Evolutionary conservation across 2,797 vertebrate species (phyloP).

Genomic region (Halcyon chelicuti): DNA sequence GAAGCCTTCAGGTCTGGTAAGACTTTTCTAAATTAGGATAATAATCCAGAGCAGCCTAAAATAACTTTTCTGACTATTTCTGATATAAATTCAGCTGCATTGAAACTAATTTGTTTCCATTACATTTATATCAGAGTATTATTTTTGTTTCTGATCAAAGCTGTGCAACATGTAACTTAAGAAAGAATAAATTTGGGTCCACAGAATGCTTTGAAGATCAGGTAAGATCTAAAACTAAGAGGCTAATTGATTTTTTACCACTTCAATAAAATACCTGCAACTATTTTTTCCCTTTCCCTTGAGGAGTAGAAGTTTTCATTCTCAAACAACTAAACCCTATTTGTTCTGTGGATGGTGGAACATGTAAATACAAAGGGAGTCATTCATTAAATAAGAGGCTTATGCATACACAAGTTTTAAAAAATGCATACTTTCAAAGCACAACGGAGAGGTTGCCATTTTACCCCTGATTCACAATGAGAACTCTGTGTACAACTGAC

Average conservation of each 20-base stretch:
- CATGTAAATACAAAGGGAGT: slow-evolving; percentile 83
- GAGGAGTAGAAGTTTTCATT: slow-evolving; percentile 82
- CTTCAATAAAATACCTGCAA: slow-evolving; percentile 66
- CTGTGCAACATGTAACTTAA: background rate
- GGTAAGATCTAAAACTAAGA: slow-evolving; percentile 23
- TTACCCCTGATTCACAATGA: slow-evolving; percentile 79
- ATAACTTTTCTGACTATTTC: background rate
- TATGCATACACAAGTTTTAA: slow-evolving; percentile 83
- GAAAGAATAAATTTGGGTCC: background rate
- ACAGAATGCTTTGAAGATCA: background rate
- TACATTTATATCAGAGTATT: background rate
- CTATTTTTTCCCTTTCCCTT: slow-evolving; percentile 58
- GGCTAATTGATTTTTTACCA: slow-evolving; percentile 42
- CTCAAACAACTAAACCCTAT: slow-evolving; percentile 79
- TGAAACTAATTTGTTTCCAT: background rate
- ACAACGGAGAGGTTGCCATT: slow-evolving; percentile 77
- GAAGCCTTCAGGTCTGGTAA: background rate
- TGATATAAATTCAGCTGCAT: background rate
- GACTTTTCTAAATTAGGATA: background rate
- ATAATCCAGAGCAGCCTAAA: background rate
- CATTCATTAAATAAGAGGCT: slow-evolving; percentile 85
- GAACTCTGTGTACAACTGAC: slow-evolving; percentile 82
- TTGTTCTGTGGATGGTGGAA: slow-evolving; percentile 80
- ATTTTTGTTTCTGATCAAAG: background rate
- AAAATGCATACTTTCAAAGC: slow-evolving; percentile 81